Conservation (phyloP, 2,888 invertebrate species). For the Eumerus sabulonum region DNA sequence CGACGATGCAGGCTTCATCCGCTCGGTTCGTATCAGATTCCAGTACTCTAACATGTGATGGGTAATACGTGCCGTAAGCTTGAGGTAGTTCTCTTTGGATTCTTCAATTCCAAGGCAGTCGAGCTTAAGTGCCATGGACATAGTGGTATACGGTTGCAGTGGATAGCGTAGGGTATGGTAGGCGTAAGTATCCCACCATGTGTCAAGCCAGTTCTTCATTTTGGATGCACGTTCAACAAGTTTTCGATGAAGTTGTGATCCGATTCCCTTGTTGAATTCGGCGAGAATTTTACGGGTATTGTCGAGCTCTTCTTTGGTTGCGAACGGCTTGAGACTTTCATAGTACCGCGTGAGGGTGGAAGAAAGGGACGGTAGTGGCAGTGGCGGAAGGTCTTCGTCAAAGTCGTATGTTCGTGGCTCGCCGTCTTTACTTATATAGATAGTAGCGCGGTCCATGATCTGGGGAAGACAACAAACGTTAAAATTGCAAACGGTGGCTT, state of each 20-base stretch:
- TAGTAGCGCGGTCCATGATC: slow-evolving; percentile 75
- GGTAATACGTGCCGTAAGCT: slow-evolving; percentile 73
- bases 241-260: slow-evolving; percentile 79
- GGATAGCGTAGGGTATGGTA: slow-evolving; percentile 80
- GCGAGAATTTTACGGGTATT: slow-evolving; percentile 78
- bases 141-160: slow-evolving; percentile 80
- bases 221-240: slow-evolving; percentile 78
- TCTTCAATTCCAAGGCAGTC: slow-evolving; percentile 74
- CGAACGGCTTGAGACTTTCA: slow-evolving; percentile 80
- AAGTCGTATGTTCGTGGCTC: slow-evolving; percentile 79
- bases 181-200: slow-evolving; percentile 82
- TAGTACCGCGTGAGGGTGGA: slow-evolving; percentile 81
- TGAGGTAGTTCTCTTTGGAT: slow-evolving; percentile 69
- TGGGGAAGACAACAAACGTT: not conserved
- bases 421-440: slow-evolving; percentile 73
- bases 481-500: too few species aligned
- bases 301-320: slow-evolving; percentile 78
- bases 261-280: slow-evolving; percentile 80
- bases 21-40: slow-evolving; percentile 78
- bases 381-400: slow-evolving; percentile 80
- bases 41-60: slow-evolving; percentile 79
- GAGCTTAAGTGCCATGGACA: slow-evolving; percentile 78
- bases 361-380: slow-evolving; percentile 80
- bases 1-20: slow-evolving; percentile 76
- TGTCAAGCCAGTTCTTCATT: slow-evolving; percentile 81